Evolutionary conservation across 2,797 vertebrate genomes (phyloP).

Genomic region (Decapterus maruadsi): DNA sequence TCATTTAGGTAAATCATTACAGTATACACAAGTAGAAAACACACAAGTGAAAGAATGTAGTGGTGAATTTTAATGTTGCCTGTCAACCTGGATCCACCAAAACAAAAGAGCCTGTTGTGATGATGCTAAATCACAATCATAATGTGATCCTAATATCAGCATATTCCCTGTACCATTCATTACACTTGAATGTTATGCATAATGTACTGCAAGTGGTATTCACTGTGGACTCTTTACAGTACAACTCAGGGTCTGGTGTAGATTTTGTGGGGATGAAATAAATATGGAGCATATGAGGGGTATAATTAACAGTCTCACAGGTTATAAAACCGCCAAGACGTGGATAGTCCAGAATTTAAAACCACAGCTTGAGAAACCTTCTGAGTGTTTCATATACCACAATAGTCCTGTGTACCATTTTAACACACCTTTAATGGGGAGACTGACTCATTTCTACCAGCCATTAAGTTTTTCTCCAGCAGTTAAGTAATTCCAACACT

Average conservation of each 20-base stretch:
- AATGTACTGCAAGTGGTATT: too few species aligned
- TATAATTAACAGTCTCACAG: not conserved
- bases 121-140: not conserved
- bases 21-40: too few species aligned
- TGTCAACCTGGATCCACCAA: not conserved
- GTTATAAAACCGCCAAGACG: not conserved
- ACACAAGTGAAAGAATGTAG: not conserved
- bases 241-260: not conserved
- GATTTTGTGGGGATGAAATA: conserved; percentile 3
- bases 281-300: not conserved
- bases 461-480: conserved; percentile 23
- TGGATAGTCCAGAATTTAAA: conserved; percentile 3
- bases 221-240: too few species aligned
- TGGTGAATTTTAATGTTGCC: not conserved
- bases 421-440: conserved; percentile 29
- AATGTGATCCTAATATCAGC: not conserved
- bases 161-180: too few species aligned
- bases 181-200: too few species aligned
- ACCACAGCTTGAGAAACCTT: conserved; percentile 26
- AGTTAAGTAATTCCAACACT: conserved; percentile 24
- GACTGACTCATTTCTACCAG: conserved; percentile 56
- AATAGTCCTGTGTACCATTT: not conserved
- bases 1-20: not conserved
- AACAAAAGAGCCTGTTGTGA: not conserved
- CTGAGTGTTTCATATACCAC: not conserved